phyloP scores from a whole-genome alignment of 35 echinoderm and acorn worm genomes.

The Strongylocentrotus purpuratus region DNA sequence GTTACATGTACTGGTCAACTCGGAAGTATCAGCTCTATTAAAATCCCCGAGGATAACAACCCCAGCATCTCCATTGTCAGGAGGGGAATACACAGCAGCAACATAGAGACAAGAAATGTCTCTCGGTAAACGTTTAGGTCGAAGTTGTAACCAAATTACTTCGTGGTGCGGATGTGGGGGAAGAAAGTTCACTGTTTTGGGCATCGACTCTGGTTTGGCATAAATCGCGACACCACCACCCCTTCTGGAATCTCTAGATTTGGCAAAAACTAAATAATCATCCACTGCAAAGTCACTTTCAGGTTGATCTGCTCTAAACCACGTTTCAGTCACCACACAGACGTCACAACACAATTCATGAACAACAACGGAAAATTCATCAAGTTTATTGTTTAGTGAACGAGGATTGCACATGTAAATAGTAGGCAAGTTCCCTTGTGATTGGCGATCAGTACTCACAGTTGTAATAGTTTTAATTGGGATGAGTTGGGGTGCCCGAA shows the following conservation, averaged over 20 bases:
- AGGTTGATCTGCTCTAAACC: too few species aligned
- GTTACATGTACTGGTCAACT: background rate
- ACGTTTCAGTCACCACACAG: too few species aligned
- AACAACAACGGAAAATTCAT: background rate
- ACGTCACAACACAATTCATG: too few species aligned
- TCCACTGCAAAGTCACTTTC: background rate
- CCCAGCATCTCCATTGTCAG: background rate
- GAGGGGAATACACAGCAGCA: slow-evolving; percentile 27
- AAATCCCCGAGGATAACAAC: background rate
- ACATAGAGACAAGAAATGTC: background rate
- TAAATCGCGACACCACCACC: slow-evolving; percentile 28
- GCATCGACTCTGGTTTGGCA: background rate
- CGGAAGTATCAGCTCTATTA: background rate
- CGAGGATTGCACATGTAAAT: slow-evolving; percentile 52
- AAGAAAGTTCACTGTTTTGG: background rate
- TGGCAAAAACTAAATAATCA: background rate
- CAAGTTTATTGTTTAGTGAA: slow-evolving; percentile 55
- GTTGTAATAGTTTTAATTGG: too few species aligned
- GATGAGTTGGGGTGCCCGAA: too few species aligned
- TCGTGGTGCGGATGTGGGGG: background rate
- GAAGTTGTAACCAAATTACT: background rate
- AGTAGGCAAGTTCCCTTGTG: background rate
- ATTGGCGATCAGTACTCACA: too few species aligned
- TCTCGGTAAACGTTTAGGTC: background rate
- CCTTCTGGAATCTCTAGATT: background rate